A percentile compares a stretch with the other conserved stretches of the same genome.
Evolutionary conservation across 1,140 invertebrate species (phyloP).

Genomic region (Eurosta solidaginis): DNA sequence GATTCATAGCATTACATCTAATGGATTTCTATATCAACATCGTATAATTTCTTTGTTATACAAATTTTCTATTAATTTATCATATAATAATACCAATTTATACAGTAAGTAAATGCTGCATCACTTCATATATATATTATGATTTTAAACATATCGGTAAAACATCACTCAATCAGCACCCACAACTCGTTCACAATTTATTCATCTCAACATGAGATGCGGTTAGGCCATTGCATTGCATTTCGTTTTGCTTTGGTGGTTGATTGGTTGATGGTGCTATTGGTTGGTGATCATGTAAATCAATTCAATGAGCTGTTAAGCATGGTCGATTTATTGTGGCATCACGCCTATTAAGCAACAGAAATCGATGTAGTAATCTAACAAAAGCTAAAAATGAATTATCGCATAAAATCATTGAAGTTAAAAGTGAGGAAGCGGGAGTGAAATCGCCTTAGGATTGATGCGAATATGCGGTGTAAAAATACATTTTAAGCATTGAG

Average conservation of each 20-base stretch:
- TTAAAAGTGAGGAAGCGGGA: no score
- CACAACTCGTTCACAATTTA: background rate
- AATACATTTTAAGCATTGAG: background rate
- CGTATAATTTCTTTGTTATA: no score
- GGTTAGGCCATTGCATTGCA: background rate
- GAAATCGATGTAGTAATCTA: background rate
- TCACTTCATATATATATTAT: background rate
- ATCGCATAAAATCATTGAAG: no score
- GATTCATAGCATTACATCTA: no score
- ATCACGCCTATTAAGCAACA: background rate
- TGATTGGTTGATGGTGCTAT: background rate
- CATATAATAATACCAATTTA: no score
- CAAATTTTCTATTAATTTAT: background rate
- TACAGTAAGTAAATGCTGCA: no score
- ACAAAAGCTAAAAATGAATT: no score
- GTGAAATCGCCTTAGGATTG: background rate
- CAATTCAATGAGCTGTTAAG: background rate
- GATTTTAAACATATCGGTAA: no score
- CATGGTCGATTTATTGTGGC: background rate
- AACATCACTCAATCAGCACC: background rate
- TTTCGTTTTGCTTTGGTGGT: background rate
- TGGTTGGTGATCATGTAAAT: background rate
- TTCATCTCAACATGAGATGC: background rate
- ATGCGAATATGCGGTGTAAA: background rate
- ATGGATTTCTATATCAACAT: no score